Evolutionary conservation across 1,140 invertebrate species (phyloP), one percentile per base, ranked within the genome.

Genomic region (Ceratosolen fusciceps): DNA sequence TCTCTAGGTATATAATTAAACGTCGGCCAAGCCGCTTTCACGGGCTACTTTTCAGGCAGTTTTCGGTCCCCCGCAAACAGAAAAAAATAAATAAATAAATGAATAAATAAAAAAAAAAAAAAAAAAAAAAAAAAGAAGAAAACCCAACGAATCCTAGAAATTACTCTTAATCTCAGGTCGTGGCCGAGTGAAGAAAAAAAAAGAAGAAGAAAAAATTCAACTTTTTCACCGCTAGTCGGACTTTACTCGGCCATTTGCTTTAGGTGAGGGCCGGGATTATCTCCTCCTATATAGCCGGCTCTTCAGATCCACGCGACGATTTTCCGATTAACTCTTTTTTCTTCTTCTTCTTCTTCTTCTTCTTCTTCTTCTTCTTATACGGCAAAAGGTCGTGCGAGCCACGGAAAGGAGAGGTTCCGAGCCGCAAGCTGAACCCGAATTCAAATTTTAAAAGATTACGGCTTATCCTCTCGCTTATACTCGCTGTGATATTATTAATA

Each of bases 271-370:
- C 21, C 8, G 29, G 62, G 77, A 79, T 79, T 74, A 74, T 68
- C 60, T 47, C 29, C 2, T 21, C 31, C 39, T 71, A 49, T n/a
- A n/a, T 10, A 26, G n/a, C 12, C 29, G 68, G 31, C 24, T 56
- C 49, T 58, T 34, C 39, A 79, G 77, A 79, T 79, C 77, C 77
- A 68, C 77, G 71, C 68, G 71, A 74, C 77, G 77, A 79, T 79
- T 29, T 71, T 1, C 16, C 56, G 68, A 43, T 58, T 60, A 12
- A 39, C 47, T 76, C 14, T 24, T 76, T 76, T 76, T 37, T 52
- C 29, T 52, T 24, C 39, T n/a, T n/a, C n/a, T n/a, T n/a, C n/a
- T n/a, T n/a, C n/a, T n/a, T n/a, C n/a, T n/a, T n/a, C n/a, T n/a
- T n/a, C n/a, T n/a, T n/a, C n/a, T n/a, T n/a, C n/a, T n/a, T n/a